phyloP scores from a whole-genome alignment of 2,113 vertebrate genomes.

The Jaculus jaculus region DNA sequence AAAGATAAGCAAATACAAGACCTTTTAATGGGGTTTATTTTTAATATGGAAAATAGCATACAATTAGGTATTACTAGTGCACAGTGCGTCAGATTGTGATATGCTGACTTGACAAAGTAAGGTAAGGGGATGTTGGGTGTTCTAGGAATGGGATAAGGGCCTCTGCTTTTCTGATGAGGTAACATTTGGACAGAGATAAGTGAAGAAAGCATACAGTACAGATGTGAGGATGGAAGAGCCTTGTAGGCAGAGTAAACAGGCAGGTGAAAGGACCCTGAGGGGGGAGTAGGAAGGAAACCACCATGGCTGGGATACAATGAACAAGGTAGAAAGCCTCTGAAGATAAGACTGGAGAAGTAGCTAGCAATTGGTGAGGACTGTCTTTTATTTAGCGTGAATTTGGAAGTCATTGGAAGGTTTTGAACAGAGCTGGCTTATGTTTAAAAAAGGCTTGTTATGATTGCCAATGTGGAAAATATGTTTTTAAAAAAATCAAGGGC shows the following conservation, averaged over 20 bases:
- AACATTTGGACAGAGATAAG: background rate
- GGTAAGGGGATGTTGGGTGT: background rate
- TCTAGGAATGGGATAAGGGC: background rate
- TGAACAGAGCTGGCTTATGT: constrained; percentile 4
- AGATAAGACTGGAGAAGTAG: background rate
- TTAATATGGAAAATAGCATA: background rate
- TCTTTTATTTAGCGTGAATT: background rate
- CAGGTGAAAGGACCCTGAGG: background rate
- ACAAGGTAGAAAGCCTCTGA: too few species aligned
- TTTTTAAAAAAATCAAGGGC: background rate
- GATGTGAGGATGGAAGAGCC: background rate
- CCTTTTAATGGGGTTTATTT: background rate
- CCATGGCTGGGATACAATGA: background rate
- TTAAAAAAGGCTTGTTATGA: background rate
- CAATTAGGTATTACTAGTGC: background rate
- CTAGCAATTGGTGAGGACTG: background rate
- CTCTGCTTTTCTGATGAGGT: background rate
- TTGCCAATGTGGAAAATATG: background rate
- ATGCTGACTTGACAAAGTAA: background rate
- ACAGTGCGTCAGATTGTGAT: background rate
- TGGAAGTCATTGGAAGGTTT: background rate
- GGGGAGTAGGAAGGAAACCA: background rate
- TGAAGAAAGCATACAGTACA: background rate
- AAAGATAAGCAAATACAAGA: constrained; percentile 5
- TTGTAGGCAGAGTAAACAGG: background rate